Conservation (phyloP, 1,140 invertebrate species). For the Formica exsecta region DNA sequence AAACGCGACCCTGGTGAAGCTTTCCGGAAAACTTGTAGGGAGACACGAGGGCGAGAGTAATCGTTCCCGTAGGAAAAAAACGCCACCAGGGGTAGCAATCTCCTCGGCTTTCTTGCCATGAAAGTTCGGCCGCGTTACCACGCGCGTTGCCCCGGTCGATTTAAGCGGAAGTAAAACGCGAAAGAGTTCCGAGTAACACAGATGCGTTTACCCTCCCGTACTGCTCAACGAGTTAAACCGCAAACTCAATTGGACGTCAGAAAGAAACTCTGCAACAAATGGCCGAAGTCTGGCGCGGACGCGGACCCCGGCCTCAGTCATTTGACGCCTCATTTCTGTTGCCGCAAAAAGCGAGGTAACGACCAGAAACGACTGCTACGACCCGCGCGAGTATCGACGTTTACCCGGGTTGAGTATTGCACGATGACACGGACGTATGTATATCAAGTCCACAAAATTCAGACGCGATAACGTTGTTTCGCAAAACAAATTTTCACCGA, state of each 20-base stretch:
- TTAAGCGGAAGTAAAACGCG: slow-evolving; percentile 69
- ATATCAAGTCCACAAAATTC: background rate
- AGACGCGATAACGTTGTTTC: background rate
- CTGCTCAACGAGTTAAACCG: slow-evolving; percentile 76
- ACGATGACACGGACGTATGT: slow-evolving; percentile 27
- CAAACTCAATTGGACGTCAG: slow-evolving; percentile 76
- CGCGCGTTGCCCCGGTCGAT: slow-evolving; percentile 64
- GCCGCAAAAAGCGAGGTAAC: slow-evolving; percentile 77
- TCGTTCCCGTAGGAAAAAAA: slow-evolving; percentile 51
- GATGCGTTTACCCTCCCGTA: slow-evolving; percentile 67
- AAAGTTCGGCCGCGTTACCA: slow-evolving; percentile 28
- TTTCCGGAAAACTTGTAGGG: background rate
- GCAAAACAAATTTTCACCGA: too few species aligned
- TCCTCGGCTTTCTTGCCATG: slow-evolving; percentile 48
- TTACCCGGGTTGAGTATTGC: slow-evolving; percentile 20
- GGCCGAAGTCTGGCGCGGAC: slow-evolving; percentile 78
- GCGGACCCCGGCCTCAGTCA: slow-evolving; percentile 74
- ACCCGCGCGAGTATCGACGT: slow-evolving; percentile 67
- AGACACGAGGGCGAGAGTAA: slow-evolving; percentile 55
- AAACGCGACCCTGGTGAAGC: background rate
- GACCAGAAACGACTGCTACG: slow-evolving; percentile 69
- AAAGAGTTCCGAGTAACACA: slow-evolving; percentile 65
- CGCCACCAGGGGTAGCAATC: slow-evolving; percentile 23
- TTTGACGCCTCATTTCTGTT: slow-evolving; percentile 82
- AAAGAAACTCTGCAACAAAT: slow-evolving; percentile 81